phyloP scores from a whole-genome alignment of 2,113 vertebrate genomes.

The Dicerorhinus sumatrensis region DNA sequence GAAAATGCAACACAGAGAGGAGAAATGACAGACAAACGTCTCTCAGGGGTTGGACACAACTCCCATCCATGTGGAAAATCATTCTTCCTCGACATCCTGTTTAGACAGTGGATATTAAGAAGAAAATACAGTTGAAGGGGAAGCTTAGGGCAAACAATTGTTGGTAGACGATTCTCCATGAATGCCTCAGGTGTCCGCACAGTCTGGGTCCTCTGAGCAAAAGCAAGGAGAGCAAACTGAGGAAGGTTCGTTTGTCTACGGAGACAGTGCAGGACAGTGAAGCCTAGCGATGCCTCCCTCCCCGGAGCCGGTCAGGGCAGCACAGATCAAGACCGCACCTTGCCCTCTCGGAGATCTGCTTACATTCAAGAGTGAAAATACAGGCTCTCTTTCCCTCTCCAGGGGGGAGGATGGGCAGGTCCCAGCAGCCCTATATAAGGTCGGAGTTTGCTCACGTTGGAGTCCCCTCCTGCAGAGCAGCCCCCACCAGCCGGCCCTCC shows the following conservation, averaged over 20 bases:
- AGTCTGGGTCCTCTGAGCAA: background rate
- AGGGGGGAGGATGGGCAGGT: background rate
- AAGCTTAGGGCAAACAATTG: background rate
- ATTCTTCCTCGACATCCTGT: background rate
- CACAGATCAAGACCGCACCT: background rate
- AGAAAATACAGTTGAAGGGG: background rate
- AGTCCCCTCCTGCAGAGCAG: too few species aligned
- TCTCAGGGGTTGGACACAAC: background rate
- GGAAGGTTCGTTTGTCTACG: background rate
- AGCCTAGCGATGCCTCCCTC: accelerated
- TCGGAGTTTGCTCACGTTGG: background rate
- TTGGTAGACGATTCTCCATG: background rate
- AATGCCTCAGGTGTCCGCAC: background rate
- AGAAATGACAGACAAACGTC: background rate
- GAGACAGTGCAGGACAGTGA: background rate
- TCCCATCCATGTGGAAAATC: background rate
- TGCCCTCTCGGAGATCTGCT: background rate
- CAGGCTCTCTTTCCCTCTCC: background rate
- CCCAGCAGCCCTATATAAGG: background rate
- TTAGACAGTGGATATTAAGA: background rate
- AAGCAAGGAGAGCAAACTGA: background rate
- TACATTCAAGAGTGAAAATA: background rate
- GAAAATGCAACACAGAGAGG: background rate
- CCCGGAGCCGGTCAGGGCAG: too few species aligned
- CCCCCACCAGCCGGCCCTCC: background rate